A percentile compares a stretch with the other conserved stretches of the same genome.
Evolutionary conservation across 2,113 vertebrate species (phyloP).

Genomic region (Turdus rufiventris): DNA sequence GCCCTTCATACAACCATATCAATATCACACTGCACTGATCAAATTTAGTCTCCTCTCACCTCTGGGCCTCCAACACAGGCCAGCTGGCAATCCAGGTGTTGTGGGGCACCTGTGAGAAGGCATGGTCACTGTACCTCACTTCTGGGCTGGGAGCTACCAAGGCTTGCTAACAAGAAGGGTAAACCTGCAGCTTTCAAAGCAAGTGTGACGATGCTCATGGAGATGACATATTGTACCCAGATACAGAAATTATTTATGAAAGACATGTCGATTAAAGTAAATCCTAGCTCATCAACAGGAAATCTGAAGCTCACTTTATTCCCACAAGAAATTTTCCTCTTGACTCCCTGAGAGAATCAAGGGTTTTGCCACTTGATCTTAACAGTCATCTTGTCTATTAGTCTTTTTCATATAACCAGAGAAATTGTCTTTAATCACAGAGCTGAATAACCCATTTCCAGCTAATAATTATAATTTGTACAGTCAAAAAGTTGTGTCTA

Average conservation of each 20-base stretch:
- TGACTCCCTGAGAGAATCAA: neutral
- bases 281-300: neutral
- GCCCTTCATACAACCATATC: neutral
- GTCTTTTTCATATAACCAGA: neutral
- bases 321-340: neutral
- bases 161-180: neutral
- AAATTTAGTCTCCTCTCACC: neutral
- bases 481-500: neutral
- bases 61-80: neutral
- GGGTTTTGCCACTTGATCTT: neutral
- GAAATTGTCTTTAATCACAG: neutral
- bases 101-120: rapidly evolving
- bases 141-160: neutral
- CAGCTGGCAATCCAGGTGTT: neutral
- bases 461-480: neutral
- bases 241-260: neutral
- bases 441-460: neutral
- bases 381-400: neutral
- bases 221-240: neutral
- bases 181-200: neutral
- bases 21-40: neutral
- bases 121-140: neutral
- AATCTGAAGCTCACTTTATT: neutral
- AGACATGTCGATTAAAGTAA: neutral
- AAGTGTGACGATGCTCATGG: neutral